phyloP scores from a whole-genome alignment of 2,888 invertebrate species.

The Plebejus argus region DNA sequence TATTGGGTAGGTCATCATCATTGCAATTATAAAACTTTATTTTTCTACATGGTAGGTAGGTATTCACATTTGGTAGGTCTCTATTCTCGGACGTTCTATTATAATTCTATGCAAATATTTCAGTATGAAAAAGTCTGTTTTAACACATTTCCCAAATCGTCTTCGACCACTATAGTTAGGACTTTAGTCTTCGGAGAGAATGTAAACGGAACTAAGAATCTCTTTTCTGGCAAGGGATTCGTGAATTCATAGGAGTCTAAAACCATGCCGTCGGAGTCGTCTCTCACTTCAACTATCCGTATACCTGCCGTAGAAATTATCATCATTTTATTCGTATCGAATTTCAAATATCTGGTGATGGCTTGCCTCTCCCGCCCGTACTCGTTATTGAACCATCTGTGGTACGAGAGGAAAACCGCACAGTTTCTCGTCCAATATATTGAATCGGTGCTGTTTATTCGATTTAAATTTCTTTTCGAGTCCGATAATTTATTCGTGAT shows the following conservation, averaged over 20 bases:
- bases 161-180: constrained; percentile 83
- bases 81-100: constrained; percentile 21
- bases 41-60: background rate
- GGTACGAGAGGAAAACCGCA: constrained; percentile 83
- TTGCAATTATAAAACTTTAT: background rate
- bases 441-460: constrained; percentile 75
- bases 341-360: constrained; percentile 75
- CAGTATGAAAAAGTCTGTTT: constrained; percentile 82
- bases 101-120: constrained; percentile 58
- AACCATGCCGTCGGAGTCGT: constrained; percentile 81
- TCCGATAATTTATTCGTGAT: constrained; percentile 71
- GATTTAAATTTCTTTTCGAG: constrained; percentile 68
- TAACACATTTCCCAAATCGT: constrained; percentile 84
- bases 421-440: constrained; percentile 83
- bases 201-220: constrained; percentile 79
- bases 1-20: background rate
- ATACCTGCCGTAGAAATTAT: constrained; percentile 83
- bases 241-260: constrained; percentile 83
- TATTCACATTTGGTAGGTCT: constrained; percentile 8
- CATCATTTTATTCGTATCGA: constrained; percentile 80
- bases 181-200: constrained; percentile 73
- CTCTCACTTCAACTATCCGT: constrained; percentile 84
- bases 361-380: constrained; percentile 78
- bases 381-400: constrained; percentile 82
- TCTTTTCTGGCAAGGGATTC: constrained; percentile 78